Conservation (phyloP, 2,113 vertebrate genomes). For the Amazona guildingii region DNA sequence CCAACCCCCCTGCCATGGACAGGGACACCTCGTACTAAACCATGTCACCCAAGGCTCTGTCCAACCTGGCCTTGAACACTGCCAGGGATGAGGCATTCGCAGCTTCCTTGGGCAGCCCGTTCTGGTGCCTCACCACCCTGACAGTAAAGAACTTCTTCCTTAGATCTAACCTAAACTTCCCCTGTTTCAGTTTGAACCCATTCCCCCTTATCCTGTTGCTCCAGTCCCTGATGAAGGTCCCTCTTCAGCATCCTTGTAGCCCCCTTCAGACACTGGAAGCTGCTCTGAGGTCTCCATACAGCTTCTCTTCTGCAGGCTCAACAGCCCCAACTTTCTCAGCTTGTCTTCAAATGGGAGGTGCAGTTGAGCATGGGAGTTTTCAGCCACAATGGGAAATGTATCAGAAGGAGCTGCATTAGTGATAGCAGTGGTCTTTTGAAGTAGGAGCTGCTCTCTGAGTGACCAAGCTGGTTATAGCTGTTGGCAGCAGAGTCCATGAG, state of each 20-base stretch:
- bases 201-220: not conserved
- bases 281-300: not conserved
- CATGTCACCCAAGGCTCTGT: no score
- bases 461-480: not conserved
- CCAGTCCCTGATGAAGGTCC: not conserved
- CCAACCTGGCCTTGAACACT: no score
- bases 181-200: not conserved
- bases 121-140: no score
- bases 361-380: not conserved
- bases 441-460: not conserved
- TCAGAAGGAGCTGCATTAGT: not conserved
- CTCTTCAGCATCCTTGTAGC: not conserved
- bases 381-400: rapidly evolving
- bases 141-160: no score
- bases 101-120: no score
- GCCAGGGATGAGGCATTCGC: no score
- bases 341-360: not conserved
- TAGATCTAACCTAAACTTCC: not conserved
- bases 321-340: not conserved
- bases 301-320: not conserved
- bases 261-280: not conserved
- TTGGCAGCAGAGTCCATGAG: not conserved
- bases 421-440: not conserved
- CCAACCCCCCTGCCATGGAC: not conserved
- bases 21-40: no score